These are phyloP conservation scores for Thymelicus sylvestris DNA, from an alignment of 2,888 invertebrate genomes.

Conservation along the genomic window DNA sequence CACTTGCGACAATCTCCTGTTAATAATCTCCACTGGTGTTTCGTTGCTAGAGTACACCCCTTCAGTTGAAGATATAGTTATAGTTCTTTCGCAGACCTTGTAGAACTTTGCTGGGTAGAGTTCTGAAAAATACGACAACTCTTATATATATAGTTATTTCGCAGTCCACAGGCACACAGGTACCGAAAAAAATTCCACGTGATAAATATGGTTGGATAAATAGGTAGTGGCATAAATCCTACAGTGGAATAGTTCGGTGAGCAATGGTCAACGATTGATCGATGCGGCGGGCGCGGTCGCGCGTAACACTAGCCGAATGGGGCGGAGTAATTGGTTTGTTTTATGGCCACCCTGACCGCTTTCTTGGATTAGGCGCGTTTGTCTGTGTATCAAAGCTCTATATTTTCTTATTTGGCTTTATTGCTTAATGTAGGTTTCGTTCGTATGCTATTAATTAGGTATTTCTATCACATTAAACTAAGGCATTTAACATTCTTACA, in stretches of 20 bases:
- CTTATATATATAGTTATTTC: too few relatives aligned
- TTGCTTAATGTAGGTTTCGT: background rate
- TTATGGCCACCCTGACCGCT: conserved; percentile 37
- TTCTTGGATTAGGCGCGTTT: conserved; percentile 27
- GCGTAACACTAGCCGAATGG: conserved; percentile 40
- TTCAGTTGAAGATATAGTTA: too few relatives aligned
- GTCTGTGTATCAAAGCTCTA: conserved; percentile 17
- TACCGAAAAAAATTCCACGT: background rate
- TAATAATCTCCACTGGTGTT: too few relatives aligned
- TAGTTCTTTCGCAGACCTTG: too few relatives aligned
- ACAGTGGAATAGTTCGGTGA: conserved; percentile 44
- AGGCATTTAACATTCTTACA: too few relatives aligned
- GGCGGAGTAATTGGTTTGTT: conserved; percentile 53
- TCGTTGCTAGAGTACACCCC: too few relatives aligned
- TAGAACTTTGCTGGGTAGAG: too few relatives aligned
- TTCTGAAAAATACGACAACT: too few relatives aligned
- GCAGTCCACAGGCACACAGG: background rate
- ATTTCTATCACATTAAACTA: too few relatives aligned
- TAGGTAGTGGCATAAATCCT: background rate
- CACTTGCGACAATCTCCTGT: too few relatives aligned
- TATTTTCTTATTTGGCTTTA: background rate
- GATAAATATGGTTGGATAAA: background rate
- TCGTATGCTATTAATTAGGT: too few relatives aligned
- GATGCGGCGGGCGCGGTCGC: conserved; percentile 53
- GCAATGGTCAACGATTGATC: conserved; percentile 52